These are phyloP conservation scores for Liasis olivaceus DNA, from an alignment of 2,797 vertebrate genomes.

Conservation along the genomic window DNA sequence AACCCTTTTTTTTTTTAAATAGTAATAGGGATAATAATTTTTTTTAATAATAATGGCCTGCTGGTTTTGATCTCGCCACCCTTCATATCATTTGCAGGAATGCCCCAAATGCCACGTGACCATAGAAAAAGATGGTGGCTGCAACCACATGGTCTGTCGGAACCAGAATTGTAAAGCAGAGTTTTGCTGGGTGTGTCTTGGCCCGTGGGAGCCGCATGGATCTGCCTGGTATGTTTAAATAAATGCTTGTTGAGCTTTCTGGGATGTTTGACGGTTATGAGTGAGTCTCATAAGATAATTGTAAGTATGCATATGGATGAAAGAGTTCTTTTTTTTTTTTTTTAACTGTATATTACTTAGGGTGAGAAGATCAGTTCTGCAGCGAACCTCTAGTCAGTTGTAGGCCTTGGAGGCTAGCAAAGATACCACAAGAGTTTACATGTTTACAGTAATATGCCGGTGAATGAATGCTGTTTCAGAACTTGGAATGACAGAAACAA, in stretches of 20 bases:
- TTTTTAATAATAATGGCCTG: background rate
- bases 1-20: background rate
- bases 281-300: background rate
- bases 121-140: slow-evolving; percentile 99
- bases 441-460: background rate
- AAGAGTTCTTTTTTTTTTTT: background rate
- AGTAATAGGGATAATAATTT: background rate
- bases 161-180: slow-evolving; percentile 99
- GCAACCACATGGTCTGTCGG: slow-evolving; percentile 99
- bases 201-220: slow-evolving; percentile 98
- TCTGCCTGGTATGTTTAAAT: slow-evolving; percentile 92
- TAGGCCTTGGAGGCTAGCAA: background rate
- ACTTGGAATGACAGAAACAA: background rate
- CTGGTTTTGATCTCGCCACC: background rate
- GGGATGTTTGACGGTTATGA: background rate
- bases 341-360: background rate
- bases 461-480: background rate
- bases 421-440: background rate
- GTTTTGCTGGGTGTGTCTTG: slow-evolving; percentile 99
- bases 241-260: background rate
- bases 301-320: background rate
- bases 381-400: background rate
- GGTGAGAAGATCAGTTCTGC: background rate
- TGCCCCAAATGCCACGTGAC: slow-evolving; percentile 99
- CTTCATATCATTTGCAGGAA: slow-evolving; percentile 80